Evolutionary conservation across 2,888 invertebrate species (phyloP), one percentile per base, ranked within the genome.

Genomic region (Chrysolina americana): DNA sequence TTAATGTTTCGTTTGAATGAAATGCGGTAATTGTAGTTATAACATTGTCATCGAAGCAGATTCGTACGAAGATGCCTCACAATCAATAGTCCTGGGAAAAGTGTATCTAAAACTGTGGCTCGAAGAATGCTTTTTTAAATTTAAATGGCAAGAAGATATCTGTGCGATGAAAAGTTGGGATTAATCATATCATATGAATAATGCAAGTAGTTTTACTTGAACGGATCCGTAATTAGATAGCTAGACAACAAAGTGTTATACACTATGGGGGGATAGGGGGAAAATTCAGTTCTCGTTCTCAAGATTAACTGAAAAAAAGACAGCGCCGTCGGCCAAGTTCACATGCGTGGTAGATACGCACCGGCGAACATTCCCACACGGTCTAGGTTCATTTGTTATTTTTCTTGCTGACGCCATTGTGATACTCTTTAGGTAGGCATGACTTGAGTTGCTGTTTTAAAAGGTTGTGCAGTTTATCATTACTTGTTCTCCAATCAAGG

Each of bases 341-440:
- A 84, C 83, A 84, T 83, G 83, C 79, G 78, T 78, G 79, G 78
- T 79, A 71, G 79, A 77, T 73, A 82, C 80, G 82, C 81, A 79
- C 78, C 75, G 75, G 47, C 75, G 83, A 76, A 82, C 80, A 75
- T 83, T 83, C 84, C 83, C 82, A 82, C 83, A 82, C 73, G n/a
- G 65, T 69, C 69, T 65, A 21, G 63, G 76, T 71, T 76, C 77
- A 76, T 78, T 79, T 76, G 65, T 36, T 36, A 36, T 73, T 73
- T 78, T 76, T 76, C 73, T 73, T 71, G 64, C 73, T 73, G 47
- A 63, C 71, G 13, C 59, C 36, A 59, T 36, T 36, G n/a, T 23
- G 28, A 59, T 28, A 59, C 36, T n/a, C 53, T 19, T 59, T 59
- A 36, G n/a, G 59, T 59, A 36, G 59, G 56, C 21, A 21, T 56